Base-by-base conservation (phyloP, 2,797 vertebrate species). In the Manis javanica region DNA sequence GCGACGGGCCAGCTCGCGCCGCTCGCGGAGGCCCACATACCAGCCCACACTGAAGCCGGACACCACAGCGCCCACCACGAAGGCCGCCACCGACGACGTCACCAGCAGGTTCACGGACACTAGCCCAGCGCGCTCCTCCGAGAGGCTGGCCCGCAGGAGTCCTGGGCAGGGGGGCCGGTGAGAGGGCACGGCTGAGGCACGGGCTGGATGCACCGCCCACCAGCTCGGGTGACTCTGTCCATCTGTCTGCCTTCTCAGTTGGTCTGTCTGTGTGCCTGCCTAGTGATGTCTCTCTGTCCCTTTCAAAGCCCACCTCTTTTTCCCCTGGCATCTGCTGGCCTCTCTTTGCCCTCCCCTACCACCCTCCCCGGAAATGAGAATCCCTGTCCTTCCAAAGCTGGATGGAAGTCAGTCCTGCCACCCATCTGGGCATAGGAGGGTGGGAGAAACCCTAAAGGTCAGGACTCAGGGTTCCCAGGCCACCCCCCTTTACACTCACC, bases 81-180 rank as follows among this genome's bases (percentile, higher is more conserved):
- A 99, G 26, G 99, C 99, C 0, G 99, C 99, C 9, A 99, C 99
- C 0, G 99, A 99, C 49, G 99, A 99, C 55, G 99, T 99, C 90
- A 99, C 99, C 98, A 99, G 98, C 55, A 99, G 98, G 98, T 99
- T 99, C 82, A 99, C 99, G 0, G 99, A 99, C 83, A 99, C 99
- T 97, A 99, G 97, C 86, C 99, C 99, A 0, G 99, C 99, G 0
- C 99, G 99, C 94, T 99, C 99, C 5, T 99, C 99, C 0, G 99
- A 98, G 79, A 99, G 99, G 95, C 98, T 99, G 98, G 99, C 99
- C 0, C 99, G 99, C 66, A 99, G 98, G 77, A 99, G 98, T 23
- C 99, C 99, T 99, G 97, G 1, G 5, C 5, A 0, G 39, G 82
- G 59, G 66, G 34, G 9, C 34, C 59, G 42, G 31, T 46, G 61